These are phyloP conservation scores for Apostichopus parvimensis DNA, from an alignment of 35 echinoderm and acorn worm genomes.

Conservation along the genomic window DNA sequence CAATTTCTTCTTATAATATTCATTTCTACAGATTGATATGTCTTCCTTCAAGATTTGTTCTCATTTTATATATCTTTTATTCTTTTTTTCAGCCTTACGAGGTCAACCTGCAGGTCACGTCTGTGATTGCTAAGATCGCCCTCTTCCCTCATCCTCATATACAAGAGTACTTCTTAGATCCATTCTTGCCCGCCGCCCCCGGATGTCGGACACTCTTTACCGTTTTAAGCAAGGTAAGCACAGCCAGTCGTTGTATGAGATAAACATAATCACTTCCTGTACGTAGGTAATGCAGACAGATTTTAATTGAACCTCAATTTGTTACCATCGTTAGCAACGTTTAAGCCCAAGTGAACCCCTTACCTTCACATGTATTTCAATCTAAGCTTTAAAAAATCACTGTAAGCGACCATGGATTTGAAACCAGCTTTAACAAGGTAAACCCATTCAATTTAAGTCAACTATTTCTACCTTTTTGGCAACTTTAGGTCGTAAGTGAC, in stretches of 20 bases:
- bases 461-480: neutral
- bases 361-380: too few relatives aligned
- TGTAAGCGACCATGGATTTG: too few relatives aligned
- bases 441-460: too few relatives aligned
- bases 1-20: neutral
- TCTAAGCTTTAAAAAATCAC: too few relatives aligned
- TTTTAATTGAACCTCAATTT: neutral
- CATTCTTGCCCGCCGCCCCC: constrained; percentile 67
- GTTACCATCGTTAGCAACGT: too few relatives aligned
- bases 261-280: too few relatives aligned
- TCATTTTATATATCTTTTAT: neutral
- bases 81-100: constrained; percentile 79
- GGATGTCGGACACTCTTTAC: constrained; percentile 82
- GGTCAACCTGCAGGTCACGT: constrained; percentile 96
- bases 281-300: too few relatives aligned
- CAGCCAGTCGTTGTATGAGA: neutral
- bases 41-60: neutral
- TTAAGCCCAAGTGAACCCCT: too few relatives aligned
- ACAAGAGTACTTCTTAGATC: constrained; percentile 91
- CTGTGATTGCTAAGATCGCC: constrained; percentile 81
- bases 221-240: constrained; percentile 80
- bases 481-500: constrained; percentile 77
- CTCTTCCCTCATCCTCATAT: constrained; percentile 95
- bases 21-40: neutral
- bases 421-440: too few relatives aligned